Base-by-base conservation (phyloP, 2,888 invertebrate species). In the Nemotelus pantherinus region DNA sequence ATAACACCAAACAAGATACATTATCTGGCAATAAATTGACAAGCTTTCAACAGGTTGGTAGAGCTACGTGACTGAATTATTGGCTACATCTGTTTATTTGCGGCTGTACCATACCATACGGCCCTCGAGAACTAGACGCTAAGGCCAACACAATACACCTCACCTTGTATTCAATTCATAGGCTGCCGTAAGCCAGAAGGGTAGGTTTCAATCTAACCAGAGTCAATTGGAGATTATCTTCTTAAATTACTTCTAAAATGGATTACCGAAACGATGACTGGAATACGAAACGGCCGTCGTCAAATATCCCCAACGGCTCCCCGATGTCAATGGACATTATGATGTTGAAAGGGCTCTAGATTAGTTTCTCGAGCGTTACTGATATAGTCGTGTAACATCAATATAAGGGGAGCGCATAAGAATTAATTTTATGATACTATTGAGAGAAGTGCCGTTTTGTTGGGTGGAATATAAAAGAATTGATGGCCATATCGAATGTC, bases 161-260 rank as follows among this genome's bases (percentile, higher is more conserved):
- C 7, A 10, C 25, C 58, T 58, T 58, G 58, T 58, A 25, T 9
- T 5, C 25, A 9, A 58, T n/a, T 58, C 58, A 25, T 25, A 25
- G 25, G 25, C 25, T 25, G 25, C 25, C 4, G 25, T 58, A n/a
- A 9, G 39, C 53, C 53, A n/a, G 72, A 74, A 74, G 74, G 72
- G 63, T 60, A 60, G 45, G 70, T 41, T 70, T 63, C 74, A 63
- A 63, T 60, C 63, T 45, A 74, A 74, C 74, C 74, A 63, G 63
- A 74, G 74, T 74, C 63, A 74, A 74, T 74, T 74, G 74, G 74
- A 74, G 74, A 74, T 74, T 74, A 74, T 74, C 74, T 74, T 60
- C 74, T 74, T 63, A 74, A 74, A 74, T 74, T 74, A 74, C 63
- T 74, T 48, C 63, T 60, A 74, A 74, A 74, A 74, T 74, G 74